These are phyloP conservation scores for Barypeithes pellucidus DNA, from an alignment of 2,888 invertebrate genomes.

Conservation along the genomic window DNA sequence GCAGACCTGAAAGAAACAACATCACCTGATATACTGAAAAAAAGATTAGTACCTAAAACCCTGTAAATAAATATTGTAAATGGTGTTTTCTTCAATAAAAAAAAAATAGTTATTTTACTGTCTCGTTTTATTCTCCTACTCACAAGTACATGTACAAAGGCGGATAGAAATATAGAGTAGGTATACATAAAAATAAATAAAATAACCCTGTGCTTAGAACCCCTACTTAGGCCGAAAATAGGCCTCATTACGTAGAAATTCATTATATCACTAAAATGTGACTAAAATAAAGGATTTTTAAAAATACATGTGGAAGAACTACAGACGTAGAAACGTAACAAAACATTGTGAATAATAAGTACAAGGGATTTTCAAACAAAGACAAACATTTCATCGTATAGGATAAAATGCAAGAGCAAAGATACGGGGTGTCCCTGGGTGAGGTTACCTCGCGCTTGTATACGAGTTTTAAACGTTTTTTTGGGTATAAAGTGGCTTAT, in stretches of 20 bases:
- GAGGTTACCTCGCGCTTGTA: too few species aligned
- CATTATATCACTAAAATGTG: slow-evolving; percentile 7
- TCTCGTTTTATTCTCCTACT: not conserved
- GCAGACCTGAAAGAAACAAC: too few species aligned
- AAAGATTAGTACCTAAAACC: too few species aligned
- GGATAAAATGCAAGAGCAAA: too few species aligned
- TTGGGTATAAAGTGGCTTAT: too few species aligned
- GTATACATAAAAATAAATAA: slow-evolving; percentile 11
- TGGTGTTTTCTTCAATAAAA: not conserved
- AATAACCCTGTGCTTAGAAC: slow-evolving; percentile 12
- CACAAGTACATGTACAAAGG: slow-evolving; percentile 15
- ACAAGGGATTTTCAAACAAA: too few species aligned
- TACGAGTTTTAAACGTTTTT: too few species aligned
- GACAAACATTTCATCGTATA: too few species aligned
- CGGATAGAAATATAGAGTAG: slow-evolving; percentile 3
- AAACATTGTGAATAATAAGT: not conserved
- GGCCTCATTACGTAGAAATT: not conserved
- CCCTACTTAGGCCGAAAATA: not conserved
- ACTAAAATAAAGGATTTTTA: not conserved
- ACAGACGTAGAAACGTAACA: not conserved
- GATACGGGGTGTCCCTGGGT: too few species aligned
- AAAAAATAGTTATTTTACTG: not conserved
- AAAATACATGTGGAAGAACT: not conserved
- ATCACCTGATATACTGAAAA: too few species aligned
- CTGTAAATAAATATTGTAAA: not conserved